Percentiles rank a stretch among this genome's conserved stretches.
These are phyloP conservation scores for Melanotaenia nigrans DNA, from an alignment of 2,797 vertebrate species.

Conservation along the genomic window DNA sequence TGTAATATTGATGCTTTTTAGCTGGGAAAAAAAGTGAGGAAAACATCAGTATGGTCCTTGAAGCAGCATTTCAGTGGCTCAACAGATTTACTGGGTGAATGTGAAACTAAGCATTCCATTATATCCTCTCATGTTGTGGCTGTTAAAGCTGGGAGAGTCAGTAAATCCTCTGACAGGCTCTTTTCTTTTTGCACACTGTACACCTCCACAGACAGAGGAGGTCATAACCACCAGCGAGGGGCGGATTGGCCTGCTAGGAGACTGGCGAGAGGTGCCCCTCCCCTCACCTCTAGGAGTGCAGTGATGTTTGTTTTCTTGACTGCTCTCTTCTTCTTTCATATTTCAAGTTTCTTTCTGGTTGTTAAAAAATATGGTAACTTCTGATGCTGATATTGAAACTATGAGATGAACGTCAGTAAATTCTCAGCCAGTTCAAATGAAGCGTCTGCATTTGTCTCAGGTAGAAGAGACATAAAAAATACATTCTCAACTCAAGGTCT, in stretches of 20 bases:
- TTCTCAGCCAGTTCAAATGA: constrained; percentile 5
- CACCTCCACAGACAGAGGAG: constrained; percentile 84
- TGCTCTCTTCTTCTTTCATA: constrained; percentile 32
- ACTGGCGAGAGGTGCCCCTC: constrained; percentile 84
- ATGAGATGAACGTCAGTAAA: constrained; percentile 15
- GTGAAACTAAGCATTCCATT: constrained; percentile 3
- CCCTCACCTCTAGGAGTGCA: constrained; percentile 67
- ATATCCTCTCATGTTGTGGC: constrained; percentile 4
- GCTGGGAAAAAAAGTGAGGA: neutral
- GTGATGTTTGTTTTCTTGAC: constrained; percentile 64
- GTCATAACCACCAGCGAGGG: constrained; percentile 82
- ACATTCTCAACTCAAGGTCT: neutral
- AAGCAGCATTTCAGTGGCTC: neutral
- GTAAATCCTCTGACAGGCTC: constrained; percentile 47
- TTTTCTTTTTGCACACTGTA: constrained; percentile 58
- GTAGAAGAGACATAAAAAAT: neutral
- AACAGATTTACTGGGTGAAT: neutral
- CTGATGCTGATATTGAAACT: neutral
- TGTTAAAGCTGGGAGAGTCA: neutral
- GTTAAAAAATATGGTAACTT: neutral
- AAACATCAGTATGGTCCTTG: neutral
- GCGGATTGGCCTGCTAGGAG: constrained; percentile 85
- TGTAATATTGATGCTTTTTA: neutral
- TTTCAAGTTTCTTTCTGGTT: constrained; percentile 16
- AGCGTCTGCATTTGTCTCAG: neutral